Conservation (phyloP, 2,888 invertebrate species). For the Ormyrus rosae region DNA sequence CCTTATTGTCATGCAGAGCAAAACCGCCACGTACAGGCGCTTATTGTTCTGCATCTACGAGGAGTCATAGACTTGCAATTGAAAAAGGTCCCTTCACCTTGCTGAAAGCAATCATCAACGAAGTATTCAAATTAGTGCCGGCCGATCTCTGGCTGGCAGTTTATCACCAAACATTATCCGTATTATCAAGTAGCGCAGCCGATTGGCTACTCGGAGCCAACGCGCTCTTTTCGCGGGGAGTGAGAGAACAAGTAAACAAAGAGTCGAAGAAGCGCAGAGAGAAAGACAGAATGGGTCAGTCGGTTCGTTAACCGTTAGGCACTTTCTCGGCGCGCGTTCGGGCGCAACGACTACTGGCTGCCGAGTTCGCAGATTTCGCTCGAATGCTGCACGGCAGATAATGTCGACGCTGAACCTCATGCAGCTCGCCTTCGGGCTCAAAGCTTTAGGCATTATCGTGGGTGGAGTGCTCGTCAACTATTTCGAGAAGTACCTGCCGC, state of each 20-base stretch:
- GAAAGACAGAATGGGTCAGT: neutral
- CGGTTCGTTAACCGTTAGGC: constrained; percentile 24
- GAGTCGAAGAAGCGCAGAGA: too few species aligned
- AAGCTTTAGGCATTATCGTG: constrained; percentile 73
- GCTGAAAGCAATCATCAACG: constrained; percentile 1
- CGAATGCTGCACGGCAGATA: too few species aligned
- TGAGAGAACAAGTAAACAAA: too few species aligned
- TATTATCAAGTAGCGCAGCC: too few species aligned
- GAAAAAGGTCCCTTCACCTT: neutral
- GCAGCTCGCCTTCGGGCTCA: constrained; percentile 64
- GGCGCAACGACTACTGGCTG: neutral
- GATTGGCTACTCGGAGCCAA: too few species aligned
- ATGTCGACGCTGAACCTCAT: constrained; percentile 64
- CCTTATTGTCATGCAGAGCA: too few species aligned
- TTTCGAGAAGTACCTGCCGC: constrained; percentile 82
- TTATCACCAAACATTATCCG: too few species aligned
- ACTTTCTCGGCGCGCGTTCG: neutral
- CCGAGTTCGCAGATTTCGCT: neutral
- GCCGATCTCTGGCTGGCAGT: too few species aligned
- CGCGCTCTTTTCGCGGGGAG: too few species aligned
- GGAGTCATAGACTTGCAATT: neutral
- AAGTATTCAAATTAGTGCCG: too few species aligned
- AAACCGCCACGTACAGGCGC: too few species aligned
- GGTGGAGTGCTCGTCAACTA: constrained; percentile 81
- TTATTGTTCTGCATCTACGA: too few species aligned